A percentile compares a stretch with the other conserved stretches of the same genome.
These are phyloP conservation scores for Oophaga pumilio DNA, from an alignment of 2,113 vertebrate species.

Conservation along the genomic window DNA sequence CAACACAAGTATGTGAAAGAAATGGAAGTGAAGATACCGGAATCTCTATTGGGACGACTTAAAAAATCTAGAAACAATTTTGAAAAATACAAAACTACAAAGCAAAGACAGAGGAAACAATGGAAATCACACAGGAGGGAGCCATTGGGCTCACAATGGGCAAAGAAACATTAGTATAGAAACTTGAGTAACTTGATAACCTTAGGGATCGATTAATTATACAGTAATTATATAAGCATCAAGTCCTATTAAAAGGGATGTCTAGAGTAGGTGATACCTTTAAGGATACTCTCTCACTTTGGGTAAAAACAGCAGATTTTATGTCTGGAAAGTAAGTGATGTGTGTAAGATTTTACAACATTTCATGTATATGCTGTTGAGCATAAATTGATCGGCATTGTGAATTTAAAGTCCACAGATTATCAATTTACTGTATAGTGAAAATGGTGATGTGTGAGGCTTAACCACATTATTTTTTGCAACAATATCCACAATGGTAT, in stretches of 20 bases:
- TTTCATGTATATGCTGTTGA: too few relatives aligned
- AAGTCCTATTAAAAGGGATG: neutral
- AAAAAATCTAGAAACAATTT: neutral
- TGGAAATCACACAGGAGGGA: constrained; percentile 15
- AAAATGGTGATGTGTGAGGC: too few relatives aligned
- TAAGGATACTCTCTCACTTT: neutral
- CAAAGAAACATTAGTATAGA: neutral
- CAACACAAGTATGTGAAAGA: neutral
- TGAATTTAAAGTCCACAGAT: too few relatives aligned
- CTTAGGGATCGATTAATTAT: neutral
- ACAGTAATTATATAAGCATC: neutral
- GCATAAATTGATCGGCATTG: too few relatives aligned
- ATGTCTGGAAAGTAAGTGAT: too few relatives aligned
- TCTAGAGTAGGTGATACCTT: neutral
- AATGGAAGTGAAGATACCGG: neutral
- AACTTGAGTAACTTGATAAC: neutral
- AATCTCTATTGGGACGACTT: neutral
- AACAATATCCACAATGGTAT: too few relatives aligned
- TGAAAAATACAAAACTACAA: neutral
- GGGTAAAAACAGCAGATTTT: too few relatives aligned
- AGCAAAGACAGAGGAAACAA: neutral
- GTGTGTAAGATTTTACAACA: too few relatives aligned
- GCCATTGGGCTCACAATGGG: neutral
- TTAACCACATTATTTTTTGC: too few relatives aligned
- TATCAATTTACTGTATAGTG: too few relatives aligned